These are phyloP conservation scores for Macrosiphum euphorbiae DNA, from an alignment of 2,888 invertebrate genomes.

Conservation along the genomic window DNA sequence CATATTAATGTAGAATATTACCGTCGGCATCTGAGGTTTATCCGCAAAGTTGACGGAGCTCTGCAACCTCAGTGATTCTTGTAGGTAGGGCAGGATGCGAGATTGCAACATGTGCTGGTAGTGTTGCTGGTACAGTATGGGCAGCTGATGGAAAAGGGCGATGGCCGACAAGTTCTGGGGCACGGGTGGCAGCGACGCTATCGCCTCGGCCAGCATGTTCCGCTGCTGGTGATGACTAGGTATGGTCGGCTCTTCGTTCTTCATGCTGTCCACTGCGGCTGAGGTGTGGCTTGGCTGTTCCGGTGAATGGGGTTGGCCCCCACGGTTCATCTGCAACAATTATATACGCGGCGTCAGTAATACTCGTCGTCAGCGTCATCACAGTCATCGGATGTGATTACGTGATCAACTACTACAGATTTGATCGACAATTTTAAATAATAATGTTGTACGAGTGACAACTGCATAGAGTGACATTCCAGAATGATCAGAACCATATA, in stretches of 20 bases:
- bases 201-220: conserved; percentile 60
- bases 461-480: not conserved
- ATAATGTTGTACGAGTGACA: not conserved
- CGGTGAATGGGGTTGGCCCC: conserved; percentile 38
- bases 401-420: not conserved
- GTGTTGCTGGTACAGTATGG: conserved; percentile 66
- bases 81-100: conserved; percentile 58
- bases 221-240: conserved; percentile 53
- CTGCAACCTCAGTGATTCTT: conserved; percentile 62
- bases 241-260: conserved; percentile 53
- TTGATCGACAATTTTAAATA: not conserved
- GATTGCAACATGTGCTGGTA: conserved; percentile 65
- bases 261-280: conserved; percentile 15
- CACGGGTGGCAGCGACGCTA: conserved; percentile 54
- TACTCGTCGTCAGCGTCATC: not conserved
- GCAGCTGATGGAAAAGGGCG: conserved; percentile 63
- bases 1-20: not conserved
- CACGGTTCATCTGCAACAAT: conserved; percentile 56
- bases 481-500: not conserved
- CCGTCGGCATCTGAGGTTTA: conserved; percentile 38
- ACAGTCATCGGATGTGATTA: not conserved
- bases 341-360: not conserved
- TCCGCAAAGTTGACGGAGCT: conserved; percentile 37
- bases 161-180: conserved; percentile 56
- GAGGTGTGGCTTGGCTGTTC: conserved; percentile 31